A percentile compares a stretch with the other conserved stretches of the same genome.
Evolutionary conservation across 2,888 invertebrate genomes (phyloP).

Genomic region (Ormyrus labotus): DNA sequence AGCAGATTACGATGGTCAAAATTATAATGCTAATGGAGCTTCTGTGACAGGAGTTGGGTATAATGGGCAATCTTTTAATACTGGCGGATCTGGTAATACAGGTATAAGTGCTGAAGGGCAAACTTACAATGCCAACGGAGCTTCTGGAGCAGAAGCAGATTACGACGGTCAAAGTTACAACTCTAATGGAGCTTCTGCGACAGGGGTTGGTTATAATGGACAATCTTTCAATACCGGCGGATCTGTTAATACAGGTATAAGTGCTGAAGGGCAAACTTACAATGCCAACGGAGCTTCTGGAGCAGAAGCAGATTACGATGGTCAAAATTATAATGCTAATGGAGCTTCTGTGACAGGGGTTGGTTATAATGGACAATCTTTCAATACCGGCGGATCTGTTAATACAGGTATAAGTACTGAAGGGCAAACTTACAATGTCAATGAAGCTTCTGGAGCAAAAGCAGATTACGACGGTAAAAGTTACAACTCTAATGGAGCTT

Average conservation of each 20-base stretch:
- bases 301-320: constrained; percentile 23
- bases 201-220: neutral
- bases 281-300: constrained; percentile 2
- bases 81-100: neutral
- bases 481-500: neutral
- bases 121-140: constrained; percentile 31
- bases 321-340: constrained; percentile 23
- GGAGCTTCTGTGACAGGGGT: constrained; percentile 5
- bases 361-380: constrained; percentile 4
- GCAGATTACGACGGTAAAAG: constrained; percentile 10
- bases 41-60: constrained; percentile 2
- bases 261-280: constrained; percentile 18
- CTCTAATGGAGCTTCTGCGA: constrained; percentile 22
- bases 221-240: too few relatives aligned
- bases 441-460: neutral
- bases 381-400: constrained; percentile 5
- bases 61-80: neutral
- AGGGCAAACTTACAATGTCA: constrained; percentile 3
- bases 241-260: constrained; percentile 4
- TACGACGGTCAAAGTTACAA: constrained; percentile 45
- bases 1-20: neutral
- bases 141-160: constrained; percentile 7
- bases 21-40: constrained; percentile 33
- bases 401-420: constrained; percentile 8
- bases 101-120: constrained; percentile 6